Conservation (phyloP, 2,113 vertebrate genomes). For the Silurus asotus region DNA sequence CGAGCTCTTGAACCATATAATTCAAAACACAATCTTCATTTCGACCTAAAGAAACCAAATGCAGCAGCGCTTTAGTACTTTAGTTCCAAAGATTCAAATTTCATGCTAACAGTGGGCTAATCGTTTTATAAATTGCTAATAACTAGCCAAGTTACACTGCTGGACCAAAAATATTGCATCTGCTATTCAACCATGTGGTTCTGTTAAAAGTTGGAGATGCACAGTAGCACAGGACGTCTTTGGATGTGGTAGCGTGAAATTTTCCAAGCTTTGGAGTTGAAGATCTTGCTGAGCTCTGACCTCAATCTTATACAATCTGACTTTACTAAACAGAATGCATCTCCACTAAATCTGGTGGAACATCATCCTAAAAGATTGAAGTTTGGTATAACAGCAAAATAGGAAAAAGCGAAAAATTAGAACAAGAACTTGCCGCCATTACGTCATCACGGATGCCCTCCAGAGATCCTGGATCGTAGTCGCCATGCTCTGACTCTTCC, state of each 20-base stretch:
- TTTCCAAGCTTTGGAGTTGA: too few relatives aligned
- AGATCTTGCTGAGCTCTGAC: too few relatives aligned
- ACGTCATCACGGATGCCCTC: constrained; percentile 54
- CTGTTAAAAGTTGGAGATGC: too few relatives aligned
- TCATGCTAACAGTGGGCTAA: background rate
- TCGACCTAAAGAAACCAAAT: background rate
- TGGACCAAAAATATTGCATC: too few relatives aligned
- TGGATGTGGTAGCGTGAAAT: too few relatives aligned
- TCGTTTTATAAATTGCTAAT: background rate
- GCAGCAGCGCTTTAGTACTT: background rate
- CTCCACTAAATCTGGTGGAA: too few relatives aligned
- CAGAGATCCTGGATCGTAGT: constrained; percentile 60
- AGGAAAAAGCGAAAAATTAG: background rate
- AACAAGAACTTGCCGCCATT: constrained; percentile 63
- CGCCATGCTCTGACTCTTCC: constrained; percentile 67
- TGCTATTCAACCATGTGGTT: too few relatives aligned
- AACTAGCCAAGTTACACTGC: background rate
- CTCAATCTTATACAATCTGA: too few relatives aligned
- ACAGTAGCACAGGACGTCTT: too few relatives aligned
- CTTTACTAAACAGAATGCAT: too few relatives aligned
- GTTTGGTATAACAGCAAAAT: too few relatives aligned
- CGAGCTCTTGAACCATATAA: background rate
- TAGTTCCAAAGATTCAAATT: background rate
- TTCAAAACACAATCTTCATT: background rate
- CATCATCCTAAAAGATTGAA: too few relatives aligned